A percentile compares a stretch with the other conserved stretches of the same genome.
Conservation (phyloP, 2,888 invertebrate species). For the Ochlodes sylvanus region DNA sequence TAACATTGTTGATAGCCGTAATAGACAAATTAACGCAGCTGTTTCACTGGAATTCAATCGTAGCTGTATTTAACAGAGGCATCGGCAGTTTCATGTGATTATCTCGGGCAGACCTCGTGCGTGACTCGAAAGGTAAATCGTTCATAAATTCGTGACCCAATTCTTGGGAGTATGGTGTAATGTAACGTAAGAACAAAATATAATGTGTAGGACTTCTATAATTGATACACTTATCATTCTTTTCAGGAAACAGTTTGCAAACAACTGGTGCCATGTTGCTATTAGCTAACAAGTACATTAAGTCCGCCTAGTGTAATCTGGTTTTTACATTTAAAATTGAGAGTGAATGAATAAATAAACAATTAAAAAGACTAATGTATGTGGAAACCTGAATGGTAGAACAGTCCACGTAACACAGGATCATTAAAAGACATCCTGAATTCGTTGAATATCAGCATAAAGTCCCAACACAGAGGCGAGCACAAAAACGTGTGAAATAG, state of each 20-base stretch:
- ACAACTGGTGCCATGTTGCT: too few species aligned
- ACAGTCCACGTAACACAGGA: background rate
- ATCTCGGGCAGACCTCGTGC: conserved; percentile 52
- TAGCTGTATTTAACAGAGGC: conserved; percentile 39
- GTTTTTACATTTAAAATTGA: too few species aligned
- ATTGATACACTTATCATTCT: background rate
- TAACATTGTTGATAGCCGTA: background rate
- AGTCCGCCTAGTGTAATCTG: too few species aligned
- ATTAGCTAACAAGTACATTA: too few species aligned
- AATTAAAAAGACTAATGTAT: too few species aligned
- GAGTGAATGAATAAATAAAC: too few species aligned
- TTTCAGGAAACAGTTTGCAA: background rate
- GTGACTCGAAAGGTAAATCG: conserved; percentile 58
- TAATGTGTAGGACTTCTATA: background rate
- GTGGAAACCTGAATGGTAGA: too few species aligned
- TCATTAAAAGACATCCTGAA: background rate
- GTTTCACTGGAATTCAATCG: conserved; percentile 9
- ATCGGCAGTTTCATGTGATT: conserved; percentile 58
- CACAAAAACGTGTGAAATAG: conserved; percentile 23
- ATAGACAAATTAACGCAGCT: conserved; percentile 5
- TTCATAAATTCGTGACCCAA: conserved; percentile 48
- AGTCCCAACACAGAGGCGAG: conserved; percentile 2
- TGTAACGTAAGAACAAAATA: too few species aligned
- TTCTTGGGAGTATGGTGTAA: background rate
- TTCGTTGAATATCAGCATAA: conserved; percentile 8